Evolutionary conservation across 1,140 invertebrate species (phyloP).

Genomic region (Sarcophaga peregrina): DNA sequence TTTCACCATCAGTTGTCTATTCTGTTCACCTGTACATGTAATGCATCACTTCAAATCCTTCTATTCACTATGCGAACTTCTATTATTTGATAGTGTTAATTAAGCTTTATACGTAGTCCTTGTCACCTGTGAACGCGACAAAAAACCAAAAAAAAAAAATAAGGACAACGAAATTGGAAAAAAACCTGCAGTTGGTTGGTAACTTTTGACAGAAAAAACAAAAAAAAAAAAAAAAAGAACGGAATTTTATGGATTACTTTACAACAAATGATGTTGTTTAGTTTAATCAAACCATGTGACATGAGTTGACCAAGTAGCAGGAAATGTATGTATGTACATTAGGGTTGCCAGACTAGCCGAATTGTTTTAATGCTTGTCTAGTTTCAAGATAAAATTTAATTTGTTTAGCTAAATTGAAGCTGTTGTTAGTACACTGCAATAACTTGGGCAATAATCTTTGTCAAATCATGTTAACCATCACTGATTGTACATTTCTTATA

Average conservation of each 20-base stretch:
- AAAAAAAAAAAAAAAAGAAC: neutral
- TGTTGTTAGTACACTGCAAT: too few relatives aligned
- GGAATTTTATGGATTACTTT: neutral
- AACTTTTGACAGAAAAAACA: neutral
- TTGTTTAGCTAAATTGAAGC: too few relatives aligned
- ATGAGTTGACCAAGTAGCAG: neutral
- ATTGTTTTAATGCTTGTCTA: too few relatives aligned
- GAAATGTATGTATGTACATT: neutral
- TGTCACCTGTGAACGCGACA: conserved; percentile 6
- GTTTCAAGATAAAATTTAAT: too few relatives aligned
- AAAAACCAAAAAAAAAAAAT: neutral
- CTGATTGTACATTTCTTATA: too few relatives aligned
- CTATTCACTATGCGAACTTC: neutral
- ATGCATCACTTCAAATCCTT: conserved; percentile 10
- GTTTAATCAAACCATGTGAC: neutral
- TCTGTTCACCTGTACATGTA: too few relatives aligned
- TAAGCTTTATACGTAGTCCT: neutral
- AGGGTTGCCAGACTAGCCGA: too few relatives aligned
- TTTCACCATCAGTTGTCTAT: conserved; percentile 1
- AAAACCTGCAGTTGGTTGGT: neutral
- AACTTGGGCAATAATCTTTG: too few relatives aligned
- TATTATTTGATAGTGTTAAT: conserved; percentile 22
- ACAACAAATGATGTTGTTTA: neutral
- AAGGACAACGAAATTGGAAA: too few relatives aligned
- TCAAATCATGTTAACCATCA: too few relatives aligned